These are phyloP conservation scores for Erebia epiphron DNA, from an alignment of 2,888 invertebrate genomes.

Conservation along the genomic window DNA sequence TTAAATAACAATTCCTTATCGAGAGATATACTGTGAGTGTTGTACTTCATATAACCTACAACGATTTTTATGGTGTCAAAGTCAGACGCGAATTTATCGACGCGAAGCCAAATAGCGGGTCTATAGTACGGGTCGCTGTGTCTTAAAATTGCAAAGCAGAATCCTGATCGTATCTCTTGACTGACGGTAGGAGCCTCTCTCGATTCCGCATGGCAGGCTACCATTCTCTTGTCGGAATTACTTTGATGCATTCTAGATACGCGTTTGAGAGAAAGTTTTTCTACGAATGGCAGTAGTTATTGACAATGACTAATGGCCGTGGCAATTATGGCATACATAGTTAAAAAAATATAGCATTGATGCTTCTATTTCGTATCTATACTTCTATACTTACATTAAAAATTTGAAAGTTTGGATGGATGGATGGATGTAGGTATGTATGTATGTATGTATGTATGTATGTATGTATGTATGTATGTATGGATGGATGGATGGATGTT, in stretches of 20 bases:
- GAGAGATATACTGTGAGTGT: too few relatives aligned
- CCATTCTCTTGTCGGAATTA: constrained; percentile 22
- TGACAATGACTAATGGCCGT: constrained; percentile 17
- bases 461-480: too few relatives aligned
- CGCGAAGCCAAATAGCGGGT: constrained; percentile 6
- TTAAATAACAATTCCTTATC: neutral
- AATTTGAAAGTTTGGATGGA: too few relatives aligned
- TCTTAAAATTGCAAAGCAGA: constrained; percentile 21
- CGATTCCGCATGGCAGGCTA: constrained; percentile 19
- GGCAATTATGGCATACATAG: constrained; percentile 6
- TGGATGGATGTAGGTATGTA: too few relatives aligned
- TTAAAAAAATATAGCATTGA: neutral
- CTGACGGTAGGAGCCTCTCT: constrained; percentile 16
- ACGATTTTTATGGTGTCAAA: neutral
- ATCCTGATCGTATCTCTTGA: constrained; percentile 20
- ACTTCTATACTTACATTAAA: too few relatives aligned
- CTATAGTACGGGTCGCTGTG: constrained; percentile 16
- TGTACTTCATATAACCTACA: neutral
- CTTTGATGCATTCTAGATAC: constrained; percentile 21
- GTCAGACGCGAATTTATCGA: neutral
- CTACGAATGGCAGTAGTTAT: constrained; percentile 14
- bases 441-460: too few relatives aligned
- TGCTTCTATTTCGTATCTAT: neutral
- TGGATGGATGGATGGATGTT: too few relatives aligned
- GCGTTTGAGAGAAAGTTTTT: constrained; percentile 20